phyloP scores from a whole-genome alignment of 1,140 invertebrate genomes.

The Calliphora vicina region DNA sequence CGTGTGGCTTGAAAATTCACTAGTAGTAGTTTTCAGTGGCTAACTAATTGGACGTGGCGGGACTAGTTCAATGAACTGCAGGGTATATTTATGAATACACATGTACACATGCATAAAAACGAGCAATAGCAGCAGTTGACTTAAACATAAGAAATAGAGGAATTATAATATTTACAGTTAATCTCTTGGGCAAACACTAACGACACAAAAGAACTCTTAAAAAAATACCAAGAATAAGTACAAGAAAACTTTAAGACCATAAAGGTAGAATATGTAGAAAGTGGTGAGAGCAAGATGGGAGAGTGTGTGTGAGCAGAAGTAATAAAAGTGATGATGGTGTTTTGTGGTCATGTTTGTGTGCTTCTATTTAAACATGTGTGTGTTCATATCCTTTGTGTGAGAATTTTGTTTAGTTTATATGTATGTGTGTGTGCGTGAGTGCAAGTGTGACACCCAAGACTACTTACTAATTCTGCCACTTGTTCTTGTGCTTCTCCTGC shows the following conservation, averaged over 20 bases:
- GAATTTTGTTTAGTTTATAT: too few species aligned
- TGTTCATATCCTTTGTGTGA: too few species aligned
- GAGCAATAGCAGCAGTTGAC: constrained; percentile 57
- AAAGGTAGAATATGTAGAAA: constrained; percentile 18
- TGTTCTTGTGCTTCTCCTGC: background rate
- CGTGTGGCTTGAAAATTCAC: too few species aligned
- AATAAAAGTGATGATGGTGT: background rate
- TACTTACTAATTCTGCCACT: background rate
- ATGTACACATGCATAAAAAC: constrained; percentile 45
- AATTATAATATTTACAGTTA: constrained; percentile 62
- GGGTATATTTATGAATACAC: constrained; percentile 2
- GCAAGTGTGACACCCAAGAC: background rate
- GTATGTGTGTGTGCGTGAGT: background rate
- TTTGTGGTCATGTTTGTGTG: background rate
- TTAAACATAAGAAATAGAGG: constrained; percentile 62
- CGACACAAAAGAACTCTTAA: background rate
- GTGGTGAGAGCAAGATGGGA: background rate
- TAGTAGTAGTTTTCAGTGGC: too few species aligned
- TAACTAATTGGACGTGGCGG: too few species aligned
- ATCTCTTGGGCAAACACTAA: constrained; percentile 57
- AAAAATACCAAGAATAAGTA: background rate
- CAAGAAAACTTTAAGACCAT: constrained; percentile 26
- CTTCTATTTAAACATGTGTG: background rate
- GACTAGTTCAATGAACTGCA: too few species aligned
- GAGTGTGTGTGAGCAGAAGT: too few species aligned